Evolutionary conservation across 2,113 vertebrate genomes (phyloP), one percentile per base, ranked within the genome.

Genomic region (Orthochromis malagaraziensis): DNA sequence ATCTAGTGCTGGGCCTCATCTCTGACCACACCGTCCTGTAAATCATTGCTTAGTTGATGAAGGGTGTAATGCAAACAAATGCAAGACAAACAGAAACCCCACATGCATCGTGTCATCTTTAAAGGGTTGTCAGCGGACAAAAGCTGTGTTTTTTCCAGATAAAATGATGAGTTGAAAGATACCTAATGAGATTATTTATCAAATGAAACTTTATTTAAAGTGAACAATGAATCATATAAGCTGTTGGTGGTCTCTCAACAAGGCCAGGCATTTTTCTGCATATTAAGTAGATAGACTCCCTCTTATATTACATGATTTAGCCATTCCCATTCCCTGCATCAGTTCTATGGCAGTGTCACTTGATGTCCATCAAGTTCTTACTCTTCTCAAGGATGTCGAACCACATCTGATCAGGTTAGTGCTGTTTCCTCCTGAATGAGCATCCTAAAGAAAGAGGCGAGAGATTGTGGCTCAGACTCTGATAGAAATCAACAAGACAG

Each of bases 371-470:
- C 89, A 93, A 93, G 88, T 81, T 80, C n/a, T 90, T 92, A 33
- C 65, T 70, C 79, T 87, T 79, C 54, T 57, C 63, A 35, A 88
- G 84, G 47, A 49, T 33, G 21, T 90, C 84, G 21, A 53, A 40
- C 42, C 83, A 16, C 58, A 2, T 42, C 19, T 55, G 84, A 29
- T 83, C 80, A 82, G 79, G 51, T 88, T 96, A 97, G 92, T 97
- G 96, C 90, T 96, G 96, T 95, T 97, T 97, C 88, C 95, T 96
- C 90, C 96, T 96, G 95, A 97, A 97, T 3, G 96, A 97, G 84
- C 96, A 97, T 85, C 96, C 96, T 97, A 87, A 7, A 9, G 26
- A 80, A 35, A 87, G 51, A 81, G 24, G 6, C 84, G 17, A 85
- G 16, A 45, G 3, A 65, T 1, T 2, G 5, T 11, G 42, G 12